These are phyloP conservation scores for Drepanosiphum platanoidis DNA, from an alignment of 2,888 invertebrate genomes.

Conservation along the genomic window DNA sequence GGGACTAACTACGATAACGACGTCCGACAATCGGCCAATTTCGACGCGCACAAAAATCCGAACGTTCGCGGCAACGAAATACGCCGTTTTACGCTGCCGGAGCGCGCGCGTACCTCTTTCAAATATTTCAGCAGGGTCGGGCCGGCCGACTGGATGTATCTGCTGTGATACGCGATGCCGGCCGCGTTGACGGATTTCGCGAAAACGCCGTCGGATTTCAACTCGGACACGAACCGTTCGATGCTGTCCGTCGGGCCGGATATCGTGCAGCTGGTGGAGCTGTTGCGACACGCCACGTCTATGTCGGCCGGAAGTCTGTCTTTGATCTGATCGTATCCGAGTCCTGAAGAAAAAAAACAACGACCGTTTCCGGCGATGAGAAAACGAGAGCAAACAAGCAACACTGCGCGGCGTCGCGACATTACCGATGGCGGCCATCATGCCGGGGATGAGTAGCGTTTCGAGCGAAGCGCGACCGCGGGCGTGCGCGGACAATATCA, in stretches of 20 bases:
- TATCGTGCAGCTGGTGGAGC: constrained; percentile 79
- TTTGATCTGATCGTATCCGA: constrained; percentile 65
- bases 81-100: too few species aligned
- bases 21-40: too few species aligned
- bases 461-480: constrained; percentile 69
- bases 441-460: constrained; percentile 67
- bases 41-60: too few species aligned
- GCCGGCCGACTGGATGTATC: constrained; percentile 80
- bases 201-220: constrained; percentile 78
- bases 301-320: constrained; percentile 70
- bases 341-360: constrained; percentile 62
- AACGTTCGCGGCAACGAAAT: too few species aligned
- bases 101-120: constrained; percentile 70
- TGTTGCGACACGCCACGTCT: constrained; percentile 83
- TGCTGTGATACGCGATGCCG: constrained; percentile 90
- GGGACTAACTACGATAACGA: too few species aligned
- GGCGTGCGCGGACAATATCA: constrained; percentile 73
- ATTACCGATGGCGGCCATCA: constrained; percentile 71
- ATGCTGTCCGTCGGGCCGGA: constrained; percentile 79
- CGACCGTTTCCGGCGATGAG: too few species aligned
- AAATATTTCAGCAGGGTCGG: constrained; percentile 75
- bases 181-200: constrained; percentile 85
- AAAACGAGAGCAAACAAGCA: neutral
- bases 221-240: constrained; percentile 73
- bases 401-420: neutral